These are phyloP conservation scores for Pyxicephalus adspersus DNA, from an alignment of 2,113 vertebrate genomes.

Conservation along the genomic window DNA sequence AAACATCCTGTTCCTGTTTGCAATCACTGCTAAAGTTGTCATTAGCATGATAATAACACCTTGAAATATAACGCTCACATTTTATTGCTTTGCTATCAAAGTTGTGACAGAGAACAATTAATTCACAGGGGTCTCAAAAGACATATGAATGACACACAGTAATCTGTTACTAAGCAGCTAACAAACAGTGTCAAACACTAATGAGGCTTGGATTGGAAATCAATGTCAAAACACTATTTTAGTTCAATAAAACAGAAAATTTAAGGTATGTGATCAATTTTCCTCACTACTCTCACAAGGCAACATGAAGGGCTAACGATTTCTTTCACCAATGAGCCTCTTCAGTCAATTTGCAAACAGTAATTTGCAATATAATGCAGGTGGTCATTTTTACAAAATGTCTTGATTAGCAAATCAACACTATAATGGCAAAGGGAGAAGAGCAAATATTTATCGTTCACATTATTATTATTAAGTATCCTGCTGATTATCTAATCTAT, in stretches of 20 bases:
- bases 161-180: slow-evolving; percentile 60
- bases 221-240: slow-evolving; percentile 56
- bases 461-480: too few relatives aligned
- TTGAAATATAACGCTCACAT: slow-evolving; percentile 29
- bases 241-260: slow-evolving; percentile 54
- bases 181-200: slow-evolving; percentile 62
- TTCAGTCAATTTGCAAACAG: slow-evolving; percentile 9
- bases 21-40: slow-evolving; percentile 26
- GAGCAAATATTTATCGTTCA: too few relatives aligned
- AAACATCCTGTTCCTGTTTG: not conserved
- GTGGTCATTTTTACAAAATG: not conserved
- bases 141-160: slow-evolving; percentile 47
- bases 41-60: slow-evolving; percentile 26
- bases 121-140: slow-evolving; percentile 51
- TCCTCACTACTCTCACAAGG: slow-evolving; percentile 16
- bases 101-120: slow-evolving; percentile 45
- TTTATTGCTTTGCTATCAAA: slow-evolving; percentile 37
- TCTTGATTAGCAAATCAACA: not conserved
- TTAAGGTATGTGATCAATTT: slow-evolving; percentile 48
- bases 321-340: not conserved
- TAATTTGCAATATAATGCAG: slow-evolving; percentile 24
- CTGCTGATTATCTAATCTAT: too few relatives aligned
- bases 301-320: not conserved
- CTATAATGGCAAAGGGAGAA: not conserved
- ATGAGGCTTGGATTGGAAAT: slow-evolving; percentile 63